Evolutionary conservation across 2,113 vertebrate genomes (phyloP).

Genomic region (Sialia sialis): DNA sequence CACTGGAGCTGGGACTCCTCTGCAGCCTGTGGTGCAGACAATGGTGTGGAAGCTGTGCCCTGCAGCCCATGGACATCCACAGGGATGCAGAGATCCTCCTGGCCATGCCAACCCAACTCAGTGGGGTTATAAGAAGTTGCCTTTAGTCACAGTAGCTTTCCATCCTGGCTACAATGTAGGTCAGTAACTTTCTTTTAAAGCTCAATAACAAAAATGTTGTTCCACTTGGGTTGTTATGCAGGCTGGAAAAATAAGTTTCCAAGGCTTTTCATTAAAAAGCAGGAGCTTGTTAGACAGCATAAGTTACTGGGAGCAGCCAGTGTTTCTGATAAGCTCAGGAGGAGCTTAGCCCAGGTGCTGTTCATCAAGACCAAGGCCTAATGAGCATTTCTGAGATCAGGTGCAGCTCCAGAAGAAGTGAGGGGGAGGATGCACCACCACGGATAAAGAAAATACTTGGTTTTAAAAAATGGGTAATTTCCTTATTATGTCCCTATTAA

Average conservation of each 20-base stretch:
- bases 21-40: neutral
- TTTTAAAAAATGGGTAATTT: neutral
- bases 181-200: neutral
- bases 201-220: neutral
- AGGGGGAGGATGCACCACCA: no score
- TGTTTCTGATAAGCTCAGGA: neutral
- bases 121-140: neutral
- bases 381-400: neutral
- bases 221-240: neutral
- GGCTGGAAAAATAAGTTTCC: neutral
- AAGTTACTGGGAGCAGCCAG: neutral
- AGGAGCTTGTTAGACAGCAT: neutral
- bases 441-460: neutral
- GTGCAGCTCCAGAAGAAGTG: neutral
- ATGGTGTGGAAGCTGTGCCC: neutral
- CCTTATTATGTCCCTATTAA: neutral
- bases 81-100: neutral
- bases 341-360: neutral
- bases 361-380: neutral
- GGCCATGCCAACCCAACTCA: neutral
- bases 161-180: neutral
- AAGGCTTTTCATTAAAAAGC: neutral
- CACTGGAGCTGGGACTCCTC: accelerated
- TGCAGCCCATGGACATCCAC: neutral
- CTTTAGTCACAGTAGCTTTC: neutral